These are phyloP conservation scores for Neogale vison DNA, from an alignment of 2,113 vertebrate genomes.

Conservation along the genomic window DNA sequence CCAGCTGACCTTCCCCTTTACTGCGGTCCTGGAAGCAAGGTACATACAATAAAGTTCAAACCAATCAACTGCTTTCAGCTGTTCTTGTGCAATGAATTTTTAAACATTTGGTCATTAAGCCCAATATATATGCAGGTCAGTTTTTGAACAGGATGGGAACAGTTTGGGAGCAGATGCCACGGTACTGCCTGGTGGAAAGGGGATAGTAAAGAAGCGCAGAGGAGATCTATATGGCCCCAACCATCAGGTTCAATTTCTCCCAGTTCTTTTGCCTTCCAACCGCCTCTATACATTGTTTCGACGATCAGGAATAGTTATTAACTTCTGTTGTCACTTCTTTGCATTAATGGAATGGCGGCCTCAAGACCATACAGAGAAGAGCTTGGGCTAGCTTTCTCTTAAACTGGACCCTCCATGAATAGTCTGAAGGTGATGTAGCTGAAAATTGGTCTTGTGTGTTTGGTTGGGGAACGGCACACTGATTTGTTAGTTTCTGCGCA, in stretches of 20 bases:
- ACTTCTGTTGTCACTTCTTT: conserved; percentile 60
- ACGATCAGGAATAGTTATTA: conserved; percentile 67
- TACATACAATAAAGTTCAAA: conserved; percentile 89
- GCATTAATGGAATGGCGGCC: conserved; percentile 51
- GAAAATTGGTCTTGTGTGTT: background rate
- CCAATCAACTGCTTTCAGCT: conserved; percentile 91
- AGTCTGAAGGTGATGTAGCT: background rate
- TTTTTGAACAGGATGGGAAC: conserved; percentile 88
- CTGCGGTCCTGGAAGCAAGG: conserved; percentile 87
- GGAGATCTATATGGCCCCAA: conserved; percentile 80
- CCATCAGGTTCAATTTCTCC: conserved; percentile 75
- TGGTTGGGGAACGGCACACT: background rate
- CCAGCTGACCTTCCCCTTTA: conserved; percentile 89
- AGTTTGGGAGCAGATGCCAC: conserved; percentile 89
- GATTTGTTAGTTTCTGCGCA: conserved; percentile 42
- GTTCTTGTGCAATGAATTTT: conserved; percentile 89
- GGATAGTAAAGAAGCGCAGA: conserved; percentile 81
- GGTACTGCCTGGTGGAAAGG: conserved; percentile 83
- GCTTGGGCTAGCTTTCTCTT: background rate
- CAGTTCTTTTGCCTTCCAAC: conserved; percentile 55
- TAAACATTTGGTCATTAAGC: conserved; percentile 90
- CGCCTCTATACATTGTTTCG: conserved; percentile 57
- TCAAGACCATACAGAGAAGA: conserved; percentile 27
- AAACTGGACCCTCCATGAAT: background rate
- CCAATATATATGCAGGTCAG: conserved; percentile 90